Base-by-base conservation (phyloP, 2,888 invertebrate species). In the Drosophila recens region DNA sequence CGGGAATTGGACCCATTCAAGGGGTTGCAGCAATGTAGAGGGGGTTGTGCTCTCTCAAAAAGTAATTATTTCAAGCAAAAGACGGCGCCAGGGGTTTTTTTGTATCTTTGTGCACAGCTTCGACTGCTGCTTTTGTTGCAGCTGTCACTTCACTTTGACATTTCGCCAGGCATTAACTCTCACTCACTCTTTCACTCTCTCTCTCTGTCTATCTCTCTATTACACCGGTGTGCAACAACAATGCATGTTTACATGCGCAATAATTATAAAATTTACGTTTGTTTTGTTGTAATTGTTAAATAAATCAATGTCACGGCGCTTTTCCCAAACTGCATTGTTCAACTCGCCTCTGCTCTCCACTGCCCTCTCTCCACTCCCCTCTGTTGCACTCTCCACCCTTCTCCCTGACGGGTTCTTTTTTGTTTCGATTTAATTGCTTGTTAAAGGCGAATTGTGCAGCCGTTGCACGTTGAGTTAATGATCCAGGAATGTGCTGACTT, bases 381-480 rank as follows among this genome's bases (percentile, higher is more conserved):
- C 17, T 43, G 43, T 53, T 42, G n/a, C 59, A 9, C 20, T 10
- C 36, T 52, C 27, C 45, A 49, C 34, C 27, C 33, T 34, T 45
- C 30, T 11, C 33, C 36, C 63, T 40, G 23, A 33, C 48, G 57
- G 54, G 63, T 58, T 52, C 38, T 67, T 74, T 67, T 86, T 90
- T 86, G 86, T 87, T 88, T 86, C 86, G 87, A 89, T 87, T 90
- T 87, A 90, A 87, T 87, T 87, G 86, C 90, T 90, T 86, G 86
- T 86, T 86, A 86, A 88, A 84, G 87, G 79, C 72, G 85, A 84
- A 89, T 90, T 89, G 82, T 87, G 86, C 82, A 81, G 75, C 86
- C 65, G 74, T 52, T 67, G 86, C 78, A 82, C 80, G 80, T 75
- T 89, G 71, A 69, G 83, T 80, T 87, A 79, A 88, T 90, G 87